A percentile compares a stretch with the other conserved stretches of the same genome.
These are phyloP conservation scores for Acholoe squamosa DNA, from an alignment of 2,888 invertebrate species.

Conservation along the genomic window DNA sequence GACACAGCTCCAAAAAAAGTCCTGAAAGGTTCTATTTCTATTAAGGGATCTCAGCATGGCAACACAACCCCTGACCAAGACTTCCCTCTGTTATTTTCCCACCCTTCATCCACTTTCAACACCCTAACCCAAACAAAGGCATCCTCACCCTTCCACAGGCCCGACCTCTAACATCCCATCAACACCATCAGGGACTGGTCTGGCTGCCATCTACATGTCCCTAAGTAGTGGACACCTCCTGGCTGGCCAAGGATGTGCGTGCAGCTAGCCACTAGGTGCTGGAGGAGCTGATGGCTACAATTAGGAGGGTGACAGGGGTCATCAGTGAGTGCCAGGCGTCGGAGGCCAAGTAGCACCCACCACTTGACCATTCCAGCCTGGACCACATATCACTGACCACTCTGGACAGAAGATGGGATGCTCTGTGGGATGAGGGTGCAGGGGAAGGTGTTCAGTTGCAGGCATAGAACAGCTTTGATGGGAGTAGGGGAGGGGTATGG, in stretches of 20 bases:
- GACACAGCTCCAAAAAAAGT: too few relatives aligned
- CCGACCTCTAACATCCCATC: conserved; percentile 4
- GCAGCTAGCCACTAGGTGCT: not conserved
- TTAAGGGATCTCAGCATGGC: too few relatives aligned
- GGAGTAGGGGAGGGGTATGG: not conserved
- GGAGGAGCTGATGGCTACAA: conserved; percentile 41
- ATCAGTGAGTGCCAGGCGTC: conserved; percentile 30
- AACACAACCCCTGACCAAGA: not conserved
- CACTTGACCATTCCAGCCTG: conserved; percentile 17
- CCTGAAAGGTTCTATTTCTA: too few relatives aligned
- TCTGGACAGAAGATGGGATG: not conserved
- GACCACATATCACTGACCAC: conserved; percentile 47
- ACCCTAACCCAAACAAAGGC: not conserved
- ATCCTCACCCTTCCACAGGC: not conserved
- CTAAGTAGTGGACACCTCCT: not conserved
- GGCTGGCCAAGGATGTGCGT: not conserved
- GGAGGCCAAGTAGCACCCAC: not conserved
- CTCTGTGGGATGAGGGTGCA: not conserved
- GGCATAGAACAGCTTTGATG: not conserved
- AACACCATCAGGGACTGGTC: not conserved
- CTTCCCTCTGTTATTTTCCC: not conserved
- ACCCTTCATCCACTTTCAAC: not conserved
- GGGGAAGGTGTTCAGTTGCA: not conserved
- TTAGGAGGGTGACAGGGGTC: conserved; percentile 44
- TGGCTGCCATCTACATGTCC: not conserved